Percentiles rank a stretch among this genome's conserved stretches.
These are phyloP conservation scores for Discoglossus pictus DNA, from an alignment of 2,797 vertebrate genomes.

Conservation along the genomic window DNA sequence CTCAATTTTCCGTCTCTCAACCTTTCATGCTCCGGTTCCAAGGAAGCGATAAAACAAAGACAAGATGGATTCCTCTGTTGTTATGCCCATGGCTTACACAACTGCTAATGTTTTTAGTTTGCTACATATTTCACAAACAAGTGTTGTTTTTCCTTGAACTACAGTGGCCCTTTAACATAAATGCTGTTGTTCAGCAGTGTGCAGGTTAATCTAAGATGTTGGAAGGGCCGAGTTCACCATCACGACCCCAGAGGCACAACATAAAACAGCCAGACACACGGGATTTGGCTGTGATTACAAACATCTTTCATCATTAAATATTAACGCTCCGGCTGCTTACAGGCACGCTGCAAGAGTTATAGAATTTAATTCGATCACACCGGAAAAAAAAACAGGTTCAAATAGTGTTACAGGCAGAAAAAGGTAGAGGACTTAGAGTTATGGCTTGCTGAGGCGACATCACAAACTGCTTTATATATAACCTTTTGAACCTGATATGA, in stretches of 20 bases:
- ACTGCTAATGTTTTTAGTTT: too few relatives aligned
- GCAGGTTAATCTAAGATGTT: conserved; percentile 43
- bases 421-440: conserved; percentile 43
- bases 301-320: conserved; percentile 74
- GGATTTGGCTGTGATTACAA: conserved; percentile 69
- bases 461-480: conserved; percentile 47
- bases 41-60: too few relatives aligned
- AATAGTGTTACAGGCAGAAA: conserved; percentile 42
- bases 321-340: conserved; percentile 69
- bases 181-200: neutral
- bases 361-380: conserved; percentile 67
- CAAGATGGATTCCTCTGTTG: too few relatives aligned
- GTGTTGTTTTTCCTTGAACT: too few relatives aligned
- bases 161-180: too few relatives aligned
- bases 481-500: conserved; percentile 35
- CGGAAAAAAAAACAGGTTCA: conserved; percentile 47
- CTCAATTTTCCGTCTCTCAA: too few relatives aligned
- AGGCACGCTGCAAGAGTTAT: conserved; percentile 70
- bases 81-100: too few relatives aligned
- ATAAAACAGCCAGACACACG: conserved; percentile 70
- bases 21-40: too few relatives aligned
- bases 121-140: too few relatives aligned
- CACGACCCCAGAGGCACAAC: conserved; percentile 69
- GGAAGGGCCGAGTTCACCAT: conserved; percentile 65
- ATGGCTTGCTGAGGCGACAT: conserved; percentile 32